Evolutionary conservation across 1,140 invertebrate genomes (phyloP), one percentile per base, ranked within the genome.

Genomic region (Anthonomus grandis): DNA sequence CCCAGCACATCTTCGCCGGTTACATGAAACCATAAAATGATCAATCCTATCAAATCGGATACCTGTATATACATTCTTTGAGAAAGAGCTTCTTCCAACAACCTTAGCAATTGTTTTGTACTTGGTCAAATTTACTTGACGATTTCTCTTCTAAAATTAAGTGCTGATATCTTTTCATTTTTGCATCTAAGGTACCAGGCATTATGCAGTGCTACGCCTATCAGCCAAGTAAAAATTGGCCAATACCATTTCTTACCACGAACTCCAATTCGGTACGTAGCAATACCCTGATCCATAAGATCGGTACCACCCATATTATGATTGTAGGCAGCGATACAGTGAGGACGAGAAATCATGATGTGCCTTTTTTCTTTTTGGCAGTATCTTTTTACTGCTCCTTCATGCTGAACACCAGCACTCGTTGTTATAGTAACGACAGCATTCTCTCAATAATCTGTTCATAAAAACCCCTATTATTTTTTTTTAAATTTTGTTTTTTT

Each of bases 171-270:
- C n/a, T n/a, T n/a, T n/a, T n/a, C n/a, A n/a, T n/a, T n/a, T n/a
- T n/a, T n/a, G n/a, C n/a, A n/a, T n/a, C n/a, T n/a, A n/a, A n/a
- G n/a, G n/a, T n/a, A n/a, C n/a, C n/a, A n/a, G n/a, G n/a, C n/a
- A n/a, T n/a, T n/a, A n/a, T n/a, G n/a, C n/a, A n/a, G n/a, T n/a
- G 48, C 37, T 36, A 60, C 64, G 63, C 70, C 67, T 17, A 74
- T 18, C 22, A 67, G 49, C 59, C 62, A 69, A 36, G 64, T 64
- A 50, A 72, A 62, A 22, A 72, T 45, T 12, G 61, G 59, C 68
- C 66, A 74, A 55, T 67, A 74, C 71, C 69, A 73, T 58, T 70
- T 73, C 59, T 72, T 71, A 24, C 60, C 47, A 4, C 70, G 38
- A 38, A 74, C 69, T 5, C 19, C 18, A 31, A 74, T 64, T 48